Base-by-base conservation (phyloP, 2,113 vertebrate species). In the Tupaia chinensis region DNA sequence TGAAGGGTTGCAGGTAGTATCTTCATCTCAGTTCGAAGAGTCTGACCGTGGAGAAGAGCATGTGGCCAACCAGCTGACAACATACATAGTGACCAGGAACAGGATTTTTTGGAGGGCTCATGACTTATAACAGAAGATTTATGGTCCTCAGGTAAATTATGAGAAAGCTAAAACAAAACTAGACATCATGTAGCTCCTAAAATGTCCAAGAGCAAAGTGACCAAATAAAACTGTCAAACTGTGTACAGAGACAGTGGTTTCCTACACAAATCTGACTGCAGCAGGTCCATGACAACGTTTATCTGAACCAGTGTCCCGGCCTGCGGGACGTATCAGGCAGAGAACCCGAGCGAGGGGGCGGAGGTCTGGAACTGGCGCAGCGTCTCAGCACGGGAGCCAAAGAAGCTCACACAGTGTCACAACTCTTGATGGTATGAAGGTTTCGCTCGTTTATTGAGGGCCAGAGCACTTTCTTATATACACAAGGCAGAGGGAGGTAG, bases 171-270 rank as follows among this genome's bases (percentile, higher is more conserved):
- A 79, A 8, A 96, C 56, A 90, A 80, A 87, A 54, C 6, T 56
- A 6, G 66, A n/a, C n/a, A 66, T 70, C 77, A 44, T 34, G 4
- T 92, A 70, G 27, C 74, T 87, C 20, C 66, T 78, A 87, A 83
- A 96, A 25, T 93, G 34, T 89, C 87, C 17, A 92, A 85, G 17
- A 82, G 53, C 77, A 91, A 79, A 72, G 20, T 73, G 8, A 73
- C n/a, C 77, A 90, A 93, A 72, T 63, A 29, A 94, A 92, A 58
- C 85, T 94, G 12, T 22, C 85, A 92, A 96, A 82, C n/a, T 23
- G 29, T 53, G 19, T 90, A 11, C 54, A 54, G 19, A 32, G 69
- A 27, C 44, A 60, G 61, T 53, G 32, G 16, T 72, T 84, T 81
- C 73, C 25, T 65, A 22, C 74, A 22, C 1, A 14, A n/a, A 25